Conservation (phyloP, 2,888 invertebrate species). For the Esperia sulphurella region DNA sequence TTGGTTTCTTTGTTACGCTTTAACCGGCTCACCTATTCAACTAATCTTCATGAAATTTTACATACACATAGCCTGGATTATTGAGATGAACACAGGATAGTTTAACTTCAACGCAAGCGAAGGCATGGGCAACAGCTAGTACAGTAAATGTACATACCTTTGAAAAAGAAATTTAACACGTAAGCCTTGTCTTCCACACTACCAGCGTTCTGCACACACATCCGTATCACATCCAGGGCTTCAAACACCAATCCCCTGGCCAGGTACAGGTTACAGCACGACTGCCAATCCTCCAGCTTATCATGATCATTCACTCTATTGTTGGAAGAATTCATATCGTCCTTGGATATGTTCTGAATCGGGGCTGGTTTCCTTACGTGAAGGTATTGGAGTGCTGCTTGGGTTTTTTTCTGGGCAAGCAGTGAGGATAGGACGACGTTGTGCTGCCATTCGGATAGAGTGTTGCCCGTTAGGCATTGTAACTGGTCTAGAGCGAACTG, state of each 20-base stretch:
- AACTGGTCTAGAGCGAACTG: constrained; percentile 83
- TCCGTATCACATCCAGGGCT: constrained; percentile 82
- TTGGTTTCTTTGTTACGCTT: too few species aligned
- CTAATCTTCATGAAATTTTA: too few species aligned
- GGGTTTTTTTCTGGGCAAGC: constrained; percentile 83
- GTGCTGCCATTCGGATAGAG: constrained; percentile 86
- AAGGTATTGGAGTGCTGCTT: constrained; percentile 85
- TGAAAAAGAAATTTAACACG: constrained; percentile 80
- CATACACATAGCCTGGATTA: too few species aligned
- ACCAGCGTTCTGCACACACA: constrained; percentile 67
- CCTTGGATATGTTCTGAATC: constrained; percentile 62
- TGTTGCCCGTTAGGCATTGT: constrained; percentile 79
- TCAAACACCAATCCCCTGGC: constrained; percentile 82
- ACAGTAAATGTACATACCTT: constrained; percentile 61
- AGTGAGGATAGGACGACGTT: constrained; percentile 82
- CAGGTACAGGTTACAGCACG: constrained; percentile 80
- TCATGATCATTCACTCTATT: constrained; percentile 44
- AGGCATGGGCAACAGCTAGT: too few species aligned
- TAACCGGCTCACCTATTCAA: too few species aligned
- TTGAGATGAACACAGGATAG: too few species aligned
- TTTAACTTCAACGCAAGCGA: too few species aligned
- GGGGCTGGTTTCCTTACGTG: constrained; percentile 80
- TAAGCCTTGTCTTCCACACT: constrained; percentile 52
- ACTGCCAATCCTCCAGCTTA: constrained; percentile 70
- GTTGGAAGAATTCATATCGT: constrained; percentile 26